Percentiles rank a stretch among this genome's conserved stretches.
phyloP scores from a whole-genome alignment of 2,888 invertebrate genomes.

The Sisyra nigra region DNA sequence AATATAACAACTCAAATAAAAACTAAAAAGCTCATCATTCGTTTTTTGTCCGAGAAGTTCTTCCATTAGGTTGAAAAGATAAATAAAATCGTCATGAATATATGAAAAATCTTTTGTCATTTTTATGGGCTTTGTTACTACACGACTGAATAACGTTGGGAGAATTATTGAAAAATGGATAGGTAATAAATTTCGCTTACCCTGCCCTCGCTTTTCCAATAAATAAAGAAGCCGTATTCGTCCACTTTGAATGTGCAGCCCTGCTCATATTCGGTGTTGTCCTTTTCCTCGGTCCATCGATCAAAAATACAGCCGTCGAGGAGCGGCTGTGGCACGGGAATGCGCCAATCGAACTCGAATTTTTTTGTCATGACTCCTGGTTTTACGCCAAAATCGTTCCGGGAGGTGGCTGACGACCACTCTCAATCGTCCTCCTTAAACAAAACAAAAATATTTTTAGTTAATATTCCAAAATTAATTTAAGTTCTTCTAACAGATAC shows the following conservation, averaged over 20 bases:
- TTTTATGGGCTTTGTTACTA: too few relatives aligned
- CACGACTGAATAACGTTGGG: too few relatives aligned
- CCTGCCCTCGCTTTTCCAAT: slow-evolving; percentile 93
- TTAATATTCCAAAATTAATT: too few relatives aligned
- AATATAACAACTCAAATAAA: too few relatives aligned
- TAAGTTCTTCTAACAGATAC: too few relatives aligned
- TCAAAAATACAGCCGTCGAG: slow-evolving; percentile 81
- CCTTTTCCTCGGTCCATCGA: slow-evolving; percentile 96
- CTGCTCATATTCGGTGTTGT: slow-evolving; percentile 76
- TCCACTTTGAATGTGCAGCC: slow-evolving; percentile 87
- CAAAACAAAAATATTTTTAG: slow-evolving; percentile 1
- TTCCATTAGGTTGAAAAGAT: too few relatives aligned
- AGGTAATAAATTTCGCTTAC: slow-evolving; percentile 32
- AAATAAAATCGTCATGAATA: too few relatives aligned
- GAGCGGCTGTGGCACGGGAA: slow-evolving; percentile 78
- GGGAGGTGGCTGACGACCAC: background rate
- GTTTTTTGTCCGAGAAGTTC: too few relatives aligned
- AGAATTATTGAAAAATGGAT: too few relatives aligned
- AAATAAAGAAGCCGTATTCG: slow-evolving; percentile 94
- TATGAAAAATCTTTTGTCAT: too few relatives aligned
- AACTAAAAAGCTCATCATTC: too few relatives aligned
- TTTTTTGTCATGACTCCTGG: slow-evolving; percentile 73
- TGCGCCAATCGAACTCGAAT: slow-evolving; percentile 98
- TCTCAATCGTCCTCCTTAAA: background rate
- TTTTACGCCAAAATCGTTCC: too few relatives aligned